Percentiles rank a stretch among this genome's conserved stretches.
Evolutionary conservation across 2,113 vertebrate genomes (phyloP).

Genomic region (Clinocottus analis): DNA sequence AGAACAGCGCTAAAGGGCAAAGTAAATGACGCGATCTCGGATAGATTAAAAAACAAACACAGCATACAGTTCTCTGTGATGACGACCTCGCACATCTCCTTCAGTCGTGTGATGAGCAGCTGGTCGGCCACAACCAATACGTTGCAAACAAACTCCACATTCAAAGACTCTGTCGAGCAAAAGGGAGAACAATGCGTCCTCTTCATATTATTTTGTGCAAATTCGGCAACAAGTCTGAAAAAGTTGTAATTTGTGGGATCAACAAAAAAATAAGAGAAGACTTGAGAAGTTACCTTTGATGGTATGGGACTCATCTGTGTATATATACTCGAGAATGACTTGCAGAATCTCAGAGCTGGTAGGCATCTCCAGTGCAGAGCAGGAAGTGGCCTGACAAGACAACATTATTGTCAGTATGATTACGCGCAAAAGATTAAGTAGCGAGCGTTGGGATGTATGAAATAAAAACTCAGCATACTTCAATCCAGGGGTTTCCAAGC

Average conservation of each 20-base stretch:
- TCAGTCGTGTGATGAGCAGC: conserved; percentile 91
- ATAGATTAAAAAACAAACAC: background rate
- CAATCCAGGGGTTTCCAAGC: conserved; percentile 97
- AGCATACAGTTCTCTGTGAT: conserved; percentile 93
- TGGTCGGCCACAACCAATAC: conserved; percentile 96
- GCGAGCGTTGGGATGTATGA: background rate
- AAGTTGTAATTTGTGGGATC: background rate
- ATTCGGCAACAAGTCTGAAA: background rate
- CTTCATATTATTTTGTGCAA: background rate
- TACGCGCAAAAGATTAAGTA: too few species aligned
- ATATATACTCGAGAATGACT: conserved; percentile 94
- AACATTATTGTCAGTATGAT: background rate
- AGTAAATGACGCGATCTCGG: background rate
- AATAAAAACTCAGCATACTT: conserved; percentile 82
- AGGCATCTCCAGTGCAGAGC: conserved; percentile 92
- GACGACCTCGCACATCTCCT: conserved; percentile 95
- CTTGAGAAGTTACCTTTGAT: conserved; percentile 87
- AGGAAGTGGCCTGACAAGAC: conserved; percentile 88
- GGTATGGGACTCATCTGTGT: conserved; percentile 91
- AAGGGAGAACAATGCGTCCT: background rate
- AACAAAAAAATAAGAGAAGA: background rate
- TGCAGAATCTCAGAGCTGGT: conserved; percentile 92
- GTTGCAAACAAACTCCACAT: conserved; percentile 94
- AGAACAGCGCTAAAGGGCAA: background rate
- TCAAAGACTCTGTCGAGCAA: conserved; percentile 86